These are phyloP conservation scores for Geopemphigus sp. DNA, from an alignment of 1,140 invertebrate species.

Conservation along the genomic window DNA sequence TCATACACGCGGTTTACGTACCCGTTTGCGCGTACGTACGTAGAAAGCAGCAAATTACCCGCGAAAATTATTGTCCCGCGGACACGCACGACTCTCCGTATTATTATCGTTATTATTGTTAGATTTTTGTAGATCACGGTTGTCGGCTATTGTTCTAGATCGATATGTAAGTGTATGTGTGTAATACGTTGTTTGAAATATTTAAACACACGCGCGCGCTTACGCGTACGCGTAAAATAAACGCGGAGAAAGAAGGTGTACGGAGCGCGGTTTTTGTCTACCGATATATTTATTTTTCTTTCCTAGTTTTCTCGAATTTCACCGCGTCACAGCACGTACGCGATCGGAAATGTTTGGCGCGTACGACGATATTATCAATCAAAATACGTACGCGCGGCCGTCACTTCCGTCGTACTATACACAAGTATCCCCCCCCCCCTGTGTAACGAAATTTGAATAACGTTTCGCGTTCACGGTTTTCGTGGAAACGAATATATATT, in stretches of 20 bases:
- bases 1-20: too few relatives aligned
- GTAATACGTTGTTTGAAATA: too few relatives aligned
- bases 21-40: neutral
- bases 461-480: too few relatives aligned
- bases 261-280: neutral
- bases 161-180: neutral
- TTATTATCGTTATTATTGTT: neutral
- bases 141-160: slow-evolving; percentile 10
- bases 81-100: slow-evolving; percentile 16
- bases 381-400: too few relatives aligned
- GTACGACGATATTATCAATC: too few relatives aligned
- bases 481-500: too few relatives aligned
- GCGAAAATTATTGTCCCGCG: slow-evolving; percentile 1
- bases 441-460: too few relatives aligned
- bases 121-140: slow-evolving; percentile 20
- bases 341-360: neutral
- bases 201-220: neutral
- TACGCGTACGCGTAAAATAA: too few relatives aligned
- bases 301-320: neutral
- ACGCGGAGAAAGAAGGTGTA: neutral
- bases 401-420: too few relatives aligned
- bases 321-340: neutral
- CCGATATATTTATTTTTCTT: neutral
- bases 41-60: slow-evolving; percentile 4
- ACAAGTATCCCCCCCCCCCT: too few relatives aligned